phyloP scores from a whole-genome alignment of 2,797 vertebrate genomes.

The Hapalemur alaotrensis region DNA sequence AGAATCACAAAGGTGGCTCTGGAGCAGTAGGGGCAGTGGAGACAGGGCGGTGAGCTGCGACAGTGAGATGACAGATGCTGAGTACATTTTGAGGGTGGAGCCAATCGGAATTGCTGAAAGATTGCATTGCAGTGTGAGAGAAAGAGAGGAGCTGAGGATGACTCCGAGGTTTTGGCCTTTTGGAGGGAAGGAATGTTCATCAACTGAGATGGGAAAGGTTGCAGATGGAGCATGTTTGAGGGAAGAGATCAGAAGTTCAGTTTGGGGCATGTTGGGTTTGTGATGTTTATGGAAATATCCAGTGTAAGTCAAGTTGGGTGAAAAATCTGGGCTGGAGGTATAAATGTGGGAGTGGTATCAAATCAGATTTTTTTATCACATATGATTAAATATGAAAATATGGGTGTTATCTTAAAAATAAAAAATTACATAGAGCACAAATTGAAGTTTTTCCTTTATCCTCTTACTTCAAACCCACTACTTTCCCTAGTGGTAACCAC shows the following conservation, averaged over 20 bases:
- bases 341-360: not conserved
- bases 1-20: not conserved
- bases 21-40: not conserved
- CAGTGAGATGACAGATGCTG: not conserved
- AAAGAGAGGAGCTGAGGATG: not conserved
- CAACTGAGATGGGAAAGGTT: not conserved
- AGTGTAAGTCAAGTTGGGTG: not conserved
- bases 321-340: not conserved
- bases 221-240: not conserved
- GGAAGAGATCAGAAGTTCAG: not conserved
- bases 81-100: not conserved
- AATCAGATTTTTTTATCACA: not conserved
- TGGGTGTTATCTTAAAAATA: not conserved
- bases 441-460: not conserved
- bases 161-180: not conserved
- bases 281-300: not conserved
- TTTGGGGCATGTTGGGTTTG: not conserved
- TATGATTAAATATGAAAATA: slow-evolving; percentile 4
- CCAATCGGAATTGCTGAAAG: not conserved
- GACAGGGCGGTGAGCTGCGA: not conserved
- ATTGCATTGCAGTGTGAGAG: not conserved
- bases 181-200: not conserved
- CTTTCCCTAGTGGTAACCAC: not conserved
- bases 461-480: not conserved
- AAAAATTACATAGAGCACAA: slow-evolving; percentile 18